These are phyloP conservation scores for Centruroides vittatus DNA, from an alignment of 1,140 invertebrate species.

Conservation along the genomic window DNA sequence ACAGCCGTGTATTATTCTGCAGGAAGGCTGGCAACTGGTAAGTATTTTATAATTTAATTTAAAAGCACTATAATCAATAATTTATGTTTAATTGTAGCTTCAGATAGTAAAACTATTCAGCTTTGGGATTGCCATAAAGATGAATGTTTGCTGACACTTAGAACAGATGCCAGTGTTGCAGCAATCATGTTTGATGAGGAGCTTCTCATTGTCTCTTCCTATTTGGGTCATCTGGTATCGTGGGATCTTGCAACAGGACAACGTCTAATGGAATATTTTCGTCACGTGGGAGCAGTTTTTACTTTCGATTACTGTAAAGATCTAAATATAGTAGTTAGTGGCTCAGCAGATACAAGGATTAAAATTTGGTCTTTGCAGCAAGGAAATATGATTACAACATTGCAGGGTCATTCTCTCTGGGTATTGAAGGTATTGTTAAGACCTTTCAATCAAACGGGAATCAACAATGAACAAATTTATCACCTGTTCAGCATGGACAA, in stretches of 20 bases:
- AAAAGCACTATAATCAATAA: too few species aligned
- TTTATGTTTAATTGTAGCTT: slow-evolving; percentile 13
- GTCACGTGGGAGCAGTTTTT: slow-evolving; percentile 32
- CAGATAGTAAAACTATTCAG: slow-evolving; percentile 20
- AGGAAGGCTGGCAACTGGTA: slow-evolving; percentile 20
- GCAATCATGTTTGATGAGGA: slow-evolving; percentile 19
- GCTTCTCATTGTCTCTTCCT: slow-evolving; percentile 19
- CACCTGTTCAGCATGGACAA: slow-evolving; percentile 18
- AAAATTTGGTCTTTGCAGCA: slow-evolving; percentile 32
- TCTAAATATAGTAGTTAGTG: slow-evolving; percentile 29
- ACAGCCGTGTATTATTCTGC: slow-evolving; percentile 21
- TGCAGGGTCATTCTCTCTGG: slow-evolving; percentile 27
- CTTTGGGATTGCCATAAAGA: slow-evolving; percentile 20
- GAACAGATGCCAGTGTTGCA: slow-evolving; percentile 18
- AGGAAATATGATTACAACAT: slow-evolving; percentile 27
- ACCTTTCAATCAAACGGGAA: slow-evolving; percentile 6
- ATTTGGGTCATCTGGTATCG: slow-evolving; percentile 19
- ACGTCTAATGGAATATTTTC: slow-evolving; percentile 23
- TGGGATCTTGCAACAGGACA: slow-evolving; percentile 12
- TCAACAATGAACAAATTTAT: slow-evolving; percentile 4
- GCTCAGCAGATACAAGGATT: slow-evolving; percentile 30
- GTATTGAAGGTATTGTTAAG: slow-evolving; percentile 18
- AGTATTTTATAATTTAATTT: not conserved
- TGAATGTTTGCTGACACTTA: slow-evolving; percentile 15
- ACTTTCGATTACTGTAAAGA: slow-evolving; percentile 31